Evolutionary conservation across 2,113 vertebrate species (phyloP).

Genomic region (Sinosuthora webbiana): DNA sequence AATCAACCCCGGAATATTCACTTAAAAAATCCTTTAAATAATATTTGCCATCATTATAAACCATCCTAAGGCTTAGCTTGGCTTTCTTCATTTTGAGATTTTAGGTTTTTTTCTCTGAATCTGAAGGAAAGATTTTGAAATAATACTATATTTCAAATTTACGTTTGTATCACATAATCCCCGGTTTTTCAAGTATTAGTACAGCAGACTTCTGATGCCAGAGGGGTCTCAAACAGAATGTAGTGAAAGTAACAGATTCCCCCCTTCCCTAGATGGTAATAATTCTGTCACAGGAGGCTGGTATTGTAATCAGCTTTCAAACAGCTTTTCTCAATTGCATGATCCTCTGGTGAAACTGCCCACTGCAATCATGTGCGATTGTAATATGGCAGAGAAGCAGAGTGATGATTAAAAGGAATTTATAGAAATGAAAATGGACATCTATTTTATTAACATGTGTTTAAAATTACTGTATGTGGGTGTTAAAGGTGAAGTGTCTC

Average conservation of each 20-base stretch:
- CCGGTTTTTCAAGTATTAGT: not conserved
- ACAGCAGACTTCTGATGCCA: not conserved
- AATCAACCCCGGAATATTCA: not conserved
- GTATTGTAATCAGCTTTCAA: not conserved
- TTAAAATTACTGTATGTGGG: not conserved
- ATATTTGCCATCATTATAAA: not conserved
- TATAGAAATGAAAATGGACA: not conserved
- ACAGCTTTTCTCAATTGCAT: not conserved
- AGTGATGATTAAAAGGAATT: not conserved
- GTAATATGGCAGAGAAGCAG: not conserved
- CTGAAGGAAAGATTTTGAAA: not conserved
- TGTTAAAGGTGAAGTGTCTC: not conserved
- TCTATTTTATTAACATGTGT: not conserved
- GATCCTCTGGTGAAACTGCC: not conserved
- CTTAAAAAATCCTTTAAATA: not conserved
- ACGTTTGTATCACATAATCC: not conserved
- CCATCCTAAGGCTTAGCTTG: not conserved
- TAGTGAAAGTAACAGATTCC: not conserved
- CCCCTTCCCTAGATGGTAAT: not conserved
- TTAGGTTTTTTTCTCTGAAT: not conserved
- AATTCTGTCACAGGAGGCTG: not conserved
- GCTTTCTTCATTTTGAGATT: not conserved
- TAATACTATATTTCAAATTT: not conserved
- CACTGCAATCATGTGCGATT: not conserved
- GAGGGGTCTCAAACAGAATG: not conserved